phyloP scores from a whole-genome alignment of 1,140 invertebrate species.

The Anthonomus grandis region DNA sequence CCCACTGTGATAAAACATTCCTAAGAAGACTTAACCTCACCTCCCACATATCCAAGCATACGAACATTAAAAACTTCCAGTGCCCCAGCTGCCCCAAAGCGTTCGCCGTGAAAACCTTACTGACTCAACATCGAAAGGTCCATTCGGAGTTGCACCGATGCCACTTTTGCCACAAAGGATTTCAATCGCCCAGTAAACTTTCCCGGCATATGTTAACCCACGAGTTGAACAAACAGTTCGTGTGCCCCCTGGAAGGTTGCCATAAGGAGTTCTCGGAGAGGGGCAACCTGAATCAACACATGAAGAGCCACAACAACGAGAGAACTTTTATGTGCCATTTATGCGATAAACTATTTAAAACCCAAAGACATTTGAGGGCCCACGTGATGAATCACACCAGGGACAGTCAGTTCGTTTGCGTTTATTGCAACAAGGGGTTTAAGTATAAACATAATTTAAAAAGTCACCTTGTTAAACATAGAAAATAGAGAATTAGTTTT shows the following conservation, averaged over 20 bases:
- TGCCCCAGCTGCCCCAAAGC: constrained; percentile 6
- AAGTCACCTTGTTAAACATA: constrained; percentile 1
- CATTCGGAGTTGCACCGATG: constrained; percentile 2
- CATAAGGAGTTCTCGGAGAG: constrained; percentile 6
- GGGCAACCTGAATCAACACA: constrained; percentile 5
- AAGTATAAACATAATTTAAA: constrained; percentile 12
- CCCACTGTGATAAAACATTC: constrained; percentile 12
- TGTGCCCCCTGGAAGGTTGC: neutral
- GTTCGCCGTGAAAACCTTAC: constrained; percentile 5
- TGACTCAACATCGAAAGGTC: constrained; percentile 7
- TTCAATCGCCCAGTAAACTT: constrained; percentile 8
- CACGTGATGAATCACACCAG: constrained; percentile 2
- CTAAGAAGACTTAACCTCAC: neutral
- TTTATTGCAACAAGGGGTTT: constrained; percentile 5
- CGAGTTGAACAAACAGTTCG: neutral
- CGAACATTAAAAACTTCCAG: neutral
- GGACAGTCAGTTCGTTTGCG: neutral
- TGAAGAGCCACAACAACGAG: neutral
- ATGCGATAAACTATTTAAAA: constrained; percentile 5
- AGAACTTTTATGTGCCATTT: constrained; percentile 5
- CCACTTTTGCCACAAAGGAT: constrained; percentile 1
- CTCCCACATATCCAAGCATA: constrained; percentile 4
- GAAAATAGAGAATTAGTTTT: too few relatives aligned
- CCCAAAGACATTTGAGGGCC: constrained; percentile 4
- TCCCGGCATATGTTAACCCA: constrained; percentile 7